These are phyloP conservation scores for Stegophylla sp. DNA, from an alignment of 2,888 invertebrate species.

Conservation along the genomic window DNA sequence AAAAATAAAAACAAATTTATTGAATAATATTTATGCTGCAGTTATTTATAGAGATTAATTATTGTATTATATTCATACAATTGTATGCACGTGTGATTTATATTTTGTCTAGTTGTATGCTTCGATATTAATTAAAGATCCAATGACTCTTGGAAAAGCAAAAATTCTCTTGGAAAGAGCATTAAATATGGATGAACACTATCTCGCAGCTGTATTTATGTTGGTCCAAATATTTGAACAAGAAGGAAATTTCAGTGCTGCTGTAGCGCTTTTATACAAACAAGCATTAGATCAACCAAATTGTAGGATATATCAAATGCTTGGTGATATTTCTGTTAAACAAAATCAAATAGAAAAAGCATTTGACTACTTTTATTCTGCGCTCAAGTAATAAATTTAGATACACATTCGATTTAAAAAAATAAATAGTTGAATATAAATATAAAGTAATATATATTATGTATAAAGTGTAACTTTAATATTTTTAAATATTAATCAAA, in stretches of 20 bases:
- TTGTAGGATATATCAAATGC: conserved; percentile 72
- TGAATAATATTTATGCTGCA: no score
- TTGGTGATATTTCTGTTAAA: conserved; percentile 72
- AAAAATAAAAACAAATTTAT: no score
- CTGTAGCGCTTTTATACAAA: conserved; percentile 73
- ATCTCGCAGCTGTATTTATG: conserved; percentile 76
- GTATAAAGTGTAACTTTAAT: no score
- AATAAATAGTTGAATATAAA: no score
- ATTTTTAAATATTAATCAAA: no score
- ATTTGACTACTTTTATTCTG: conserved; percentile 73
- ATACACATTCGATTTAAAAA: no score
- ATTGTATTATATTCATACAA: background rate
- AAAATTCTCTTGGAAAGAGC: conserved; percentile 77
- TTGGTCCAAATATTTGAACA: conserved; percentile 75
- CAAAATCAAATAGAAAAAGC: conserved; percentile 74
- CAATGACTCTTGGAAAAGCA: conserved; percentile 70
- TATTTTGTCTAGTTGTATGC: conserved; percentile 73
- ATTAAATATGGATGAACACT: conserved; percentile 74
- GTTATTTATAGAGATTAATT: no score
- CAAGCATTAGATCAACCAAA: conserved; percentile 72
- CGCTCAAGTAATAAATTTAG: conserved; percentile 71
- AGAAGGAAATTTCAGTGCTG: conserved; percentile 73
- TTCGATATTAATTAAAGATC: conserved; percentile 75
- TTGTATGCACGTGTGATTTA: background rate
- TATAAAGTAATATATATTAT: no score